Base-by-base conservation (phyloP, 2,113 vertebrate genomes). In the Speoplatyrhinus poulsoni region DNA sequence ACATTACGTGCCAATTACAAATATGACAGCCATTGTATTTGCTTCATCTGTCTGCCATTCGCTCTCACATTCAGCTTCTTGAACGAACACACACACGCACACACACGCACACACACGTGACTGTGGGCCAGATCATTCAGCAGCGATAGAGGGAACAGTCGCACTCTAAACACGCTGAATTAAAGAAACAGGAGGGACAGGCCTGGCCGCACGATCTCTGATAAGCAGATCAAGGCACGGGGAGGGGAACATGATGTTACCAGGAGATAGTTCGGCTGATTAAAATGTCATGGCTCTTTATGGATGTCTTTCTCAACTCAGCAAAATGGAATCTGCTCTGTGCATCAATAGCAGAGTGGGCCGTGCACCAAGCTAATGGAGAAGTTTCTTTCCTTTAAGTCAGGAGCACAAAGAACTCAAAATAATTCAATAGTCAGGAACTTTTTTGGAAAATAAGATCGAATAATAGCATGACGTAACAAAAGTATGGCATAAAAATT, bases 261-360 rank as follows among this genome's bases (percentile, higher is more conserved):
- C 79, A 76, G 82, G 71, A 89, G 88, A 91, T 91, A 88, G 87
- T 87, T 87, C 67, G 82, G 78, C 75, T 89, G 90, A 91, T 89
- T 90, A 88, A 87, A 90, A 91, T 86, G 88, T 87, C 90, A 91
- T 81, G 85, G 82, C 82, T 88, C 88, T 89, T 90, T 89, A 90
- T 86, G 89, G 87, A 89, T 87, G 88, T 87, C 82, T 88, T 86
- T 85, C 77, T 85, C 87, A 87, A 87, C 86, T 91, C 88, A 88
- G 88, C 88, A 89, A 85, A 89, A 89, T 71, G 68, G 62, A 87
- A 91, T 91, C 89, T 84, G 86, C 11, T 71, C 85, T 59, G 72
- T 69, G 50, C 86, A 91, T 91, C 89, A 82, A 83, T 73, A 69
- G 77, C 75, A 60, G 82, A 85, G 85, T 82, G 87, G 87, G 88